A percentile compares a stretch with the other conserved stretches of the same genome.
Conservation (phyloP, 2,797 vertebrate genomes). For the Cynodonichthys magdalenae region DNA sequence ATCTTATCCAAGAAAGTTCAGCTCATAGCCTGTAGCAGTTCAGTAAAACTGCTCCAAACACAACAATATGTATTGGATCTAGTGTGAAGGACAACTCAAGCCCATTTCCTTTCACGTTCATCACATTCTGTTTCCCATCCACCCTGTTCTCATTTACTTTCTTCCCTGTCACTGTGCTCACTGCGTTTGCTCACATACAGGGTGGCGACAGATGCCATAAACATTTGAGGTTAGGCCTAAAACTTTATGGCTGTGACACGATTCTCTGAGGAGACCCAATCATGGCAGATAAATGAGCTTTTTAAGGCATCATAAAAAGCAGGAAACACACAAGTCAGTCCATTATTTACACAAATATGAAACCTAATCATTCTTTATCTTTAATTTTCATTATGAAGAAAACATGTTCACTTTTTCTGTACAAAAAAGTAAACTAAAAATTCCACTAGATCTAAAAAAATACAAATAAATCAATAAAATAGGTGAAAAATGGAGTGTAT, state of each 20-base stretch:
- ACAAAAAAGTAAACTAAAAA: too few species aligned
- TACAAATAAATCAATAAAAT: background rate
- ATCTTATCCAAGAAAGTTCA: conserved; percentile 33
- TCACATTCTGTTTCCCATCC: conserved; percentile 29
- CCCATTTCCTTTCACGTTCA: conserved; percentile 28
- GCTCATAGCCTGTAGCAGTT: conserved; percentile 15
- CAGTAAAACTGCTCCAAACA: conserved; percentile 38
- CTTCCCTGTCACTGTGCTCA: conserved; percentile 6
- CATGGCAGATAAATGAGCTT: background rate
- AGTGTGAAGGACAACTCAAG: conserved; percentile 36
- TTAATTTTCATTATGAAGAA: too few species aligned
- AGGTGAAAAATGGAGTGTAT: background rate
- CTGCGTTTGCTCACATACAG: background rate
- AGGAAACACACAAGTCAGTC: background rate
- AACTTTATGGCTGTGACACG: background rate
- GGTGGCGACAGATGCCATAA: conserved; percentile 2
- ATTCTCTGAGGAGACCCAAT: background rate
- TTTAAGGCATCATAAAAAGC: background rate
- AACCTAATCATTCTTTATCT: too few species aligned
- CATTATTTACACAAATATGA: background rate
- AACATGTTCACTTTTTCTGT: too few species aligned
- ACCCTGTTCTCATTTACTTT: conserved; percentile 23
- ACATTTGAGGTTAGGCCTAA: conserved; percentile 2
- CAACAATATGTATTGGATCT: conserved; percentile 26
- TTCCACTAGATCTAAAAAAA: too few species aligned